Evolutionary conservation across 2,888 invertebrate genomes (phyloP).

Genomic region (Melanchra persicariae): DNA sequence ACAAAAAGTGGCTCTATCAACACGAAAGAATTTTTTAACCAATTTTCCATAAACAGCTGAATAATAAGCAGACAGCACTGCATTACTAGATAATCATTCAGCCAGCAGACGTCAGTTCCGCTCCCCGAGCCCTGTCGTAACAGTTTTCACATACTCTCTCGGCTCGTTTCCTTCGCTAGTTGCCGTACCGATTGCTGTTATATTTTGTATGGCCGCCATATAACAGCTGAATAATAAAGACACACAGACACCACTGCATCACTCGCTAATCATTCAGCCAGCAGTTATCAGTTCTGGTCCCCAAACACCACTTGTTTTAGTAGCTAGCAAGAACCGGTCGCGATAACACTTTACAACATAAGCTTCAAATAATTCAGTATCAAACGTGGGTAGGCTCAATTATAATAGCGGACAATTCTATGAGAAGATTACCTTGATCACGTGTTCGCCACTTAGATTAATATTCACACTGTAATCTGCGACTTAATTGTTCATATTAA

Average conservation of each 20-base stretch:
- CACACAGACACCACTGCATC: no score
- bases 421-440: constrained; percentile 42
- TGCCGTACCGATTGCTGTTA: background rate
- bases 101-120: constrained; percentile 63
- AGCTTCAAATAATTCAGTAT: constrained; percentile 41
- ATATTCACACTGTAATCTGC: constrained; percentile 36
- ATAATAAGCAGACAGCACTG: constrained; percentile 2
- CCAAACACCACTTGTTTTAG: no score
- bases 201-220: no score
- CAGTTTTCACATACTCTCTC: constrained; percentile 69
- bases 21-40: no score
- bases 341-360: no score
- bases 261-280: no score
- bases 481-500: constrained; percentile 41
- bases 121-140: constrained; percentile 67
- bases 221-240: no score
- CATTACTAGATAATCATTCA: constrained; percentile 50
- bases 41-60: constrained; percentile 6
- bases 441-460: constrained; percentile 31
- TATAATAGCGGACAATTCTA: constrained; percentile 34
- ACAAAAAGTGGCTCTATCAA: no score
- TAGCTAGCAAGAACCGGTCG: no score
- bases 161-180: constrained; percentile 63
- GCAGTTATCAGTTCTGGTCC: no score
- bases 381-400: constrained; percentile 17